Conservation (phyloP, 2,113 vertebrate genomes). For the Vulpes vulpes region DNA sequence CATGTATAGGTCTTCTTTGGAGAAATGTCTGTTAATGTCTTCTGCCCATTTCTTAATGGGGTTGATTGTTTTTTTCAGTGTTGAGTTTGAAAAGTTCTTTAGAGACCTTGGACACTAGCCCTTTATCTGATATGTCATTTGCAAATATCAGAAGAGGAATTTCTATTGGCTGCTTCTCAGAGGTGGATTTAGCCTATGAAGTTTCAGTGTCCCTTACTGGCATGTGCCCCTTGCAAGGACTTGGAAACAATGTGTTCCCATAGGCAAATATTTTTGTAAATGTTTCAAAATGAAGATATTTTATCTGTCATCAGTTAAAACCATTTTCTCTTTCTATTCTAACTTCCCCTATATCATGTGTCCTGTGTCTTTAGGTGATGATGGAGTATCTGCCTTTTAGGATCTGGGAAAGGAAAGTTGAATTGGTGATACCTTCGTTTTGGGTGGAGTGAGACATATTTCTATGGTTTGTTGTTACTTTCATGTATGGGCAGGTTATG, state of each 20-base stretch:
- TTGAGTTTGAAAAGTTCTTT: too few species aligned
- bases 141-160: too few species aligned
- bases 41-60: too few species aligned
- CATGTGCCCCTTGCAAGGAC: not conserved
- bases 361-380: not conserved
- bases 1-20: too few species aligned
- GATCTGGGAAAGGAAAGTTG: not conserved
- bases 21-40: too few species aligned
- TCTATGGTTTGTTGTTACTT: not conserved
- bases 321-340: not conserved
- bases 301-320: not conserved
- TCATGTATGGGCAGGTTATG: not conserved
- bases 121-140: too few species aligned
- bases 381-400: not conserved
- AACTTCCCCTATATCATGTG: not conserved
- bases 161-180: not conserved
- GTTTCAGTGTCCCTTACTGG: not conserved
- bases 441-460: not conserved
- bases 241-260: not conserved
- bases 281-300: not conserved
- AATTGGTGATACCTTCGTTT: not conserved
- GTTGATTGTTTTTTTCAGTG: too few species aligned
- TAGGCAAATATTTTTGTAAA: not conserved
- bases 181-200: not conserved
- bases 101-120: too few species aligned